A percentile compares a stretch with the other conserved stretches of the same genome.
These are phyloP conservation scores for Drosophila cracens DNA, from an alignment of 2,888 invertebrate species.

Conservation along the genomic window DNA sequence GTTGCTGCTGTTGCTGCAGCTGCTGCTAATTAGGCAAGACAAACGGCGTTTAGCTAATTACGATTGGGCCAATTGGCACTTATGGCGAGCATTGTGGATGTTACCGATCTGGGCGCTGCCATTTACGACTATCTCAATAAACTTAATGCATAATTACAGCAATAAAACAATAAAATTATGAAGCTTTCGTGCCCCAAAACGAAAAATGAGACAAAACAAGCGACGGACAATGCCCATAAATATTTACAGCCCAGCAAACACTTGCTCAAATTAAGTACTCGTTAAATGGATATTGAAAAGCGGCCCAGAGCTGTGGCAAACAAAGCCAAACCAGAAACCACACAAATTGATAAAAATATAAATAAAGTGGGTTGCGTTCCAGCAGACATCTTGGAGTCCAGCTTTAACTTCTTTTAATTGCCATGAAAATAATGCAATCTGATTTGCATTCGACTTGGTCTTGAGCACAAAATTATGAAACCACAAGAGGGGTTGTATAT, in stretches of 20 bases:
- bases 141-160: constrained; percentile 78
- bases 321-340: constrained; percentile 15
- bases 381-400: constrained; percentile 25
- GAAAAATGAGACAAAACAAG: constrained; percentile 34
- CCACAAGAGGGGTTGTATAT: no score
- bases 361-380: constrained; percentile 26
- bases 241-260: constrained; percentile 80
- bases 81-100: constrained; percentile 39
- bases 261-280: constrained; percentile 80
- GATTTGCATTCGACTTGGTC: constrained; percentile 19
- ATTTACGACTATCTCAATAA: constrained; percentile 75
- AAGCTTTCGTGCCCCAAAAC: constrained; percentile 36
- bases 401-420: constrained; percentile 56
- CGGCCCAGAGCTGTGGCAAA: constrained; percentile 27
- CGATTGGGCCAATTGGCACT: constrained; percentile 55
- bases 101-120: constrained; percentile 40
- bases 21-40: constrained; percentile 53
- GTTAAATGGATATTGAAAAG: constrained; percentile 77
- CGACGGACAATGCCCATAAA: constrained; percentile 62
- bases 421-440: constrained; percentile 26
- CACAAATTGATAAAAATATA: constrained; percentile 70
- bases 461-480: not conserved
- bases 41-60: constrained; percentile 64
- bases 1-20: not conserved
- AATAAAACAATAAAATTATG: constrained; percentile 78